Conservation (phyloP, 1,140 invertebrate species). For the Ganaspis sp. region DNA sequence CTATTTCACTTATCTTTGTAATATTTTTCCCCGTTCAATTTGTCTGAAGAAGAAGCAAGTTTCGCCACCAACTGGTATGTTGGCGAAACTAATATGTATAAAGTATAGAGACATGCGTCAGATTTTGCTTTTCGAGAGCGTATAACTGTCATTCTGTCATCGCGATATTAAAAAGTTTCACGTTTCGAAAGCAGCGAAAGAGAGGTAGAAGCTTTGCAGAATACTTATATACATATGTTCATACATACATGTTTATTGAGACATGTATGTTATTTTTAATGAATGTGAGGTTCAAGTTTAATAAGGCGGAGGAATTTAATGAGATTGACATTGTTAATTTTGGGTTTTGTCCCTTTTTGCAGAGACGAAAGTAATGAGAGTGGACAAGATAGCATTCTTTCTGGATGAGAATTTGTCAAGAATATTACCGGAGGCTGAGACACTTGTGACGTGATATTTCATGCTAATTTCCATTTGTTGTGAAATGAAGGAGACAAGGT, state of each 20-base stretch:
- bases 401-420: background rate
- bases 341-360: background rate
- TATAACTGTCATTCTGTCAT: constrained; percentile 23
- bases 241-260: background rate
- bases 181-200: constrained; percentile 16
- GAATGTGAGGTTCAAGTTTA: background rate
- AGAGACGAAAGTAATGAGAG: constrained; percentile 3
- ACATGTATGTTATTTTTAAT: background rate
- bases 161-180: constrained; percentile 7
- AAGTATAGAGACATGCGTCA: background rate
- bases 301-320: background rate
- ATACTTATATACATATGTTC: background rate
- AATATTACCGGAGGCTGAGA: background rate
- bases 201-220: background rate
- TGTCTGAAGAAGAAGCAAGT: background rate
- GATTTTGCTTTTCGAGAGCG: background rate
- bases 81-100: background rate
- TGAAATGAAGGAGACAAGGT: background rate
- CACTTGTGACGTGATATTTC: constrained; percentile 4
- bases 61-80: background rate
- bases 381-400: background rate
- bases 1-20: background rate
- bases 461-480: constrained; percentile 19
- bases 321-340: background rate
- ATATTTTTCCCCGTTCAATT: background rate